Percentiles rank a stretch among this genome's conserved stretches.
These are phyloP conservation scores for Melospiza melodia DNA, from an alignment of 2,113 vertebrate species.

Conservation along the genomic window DNA sequence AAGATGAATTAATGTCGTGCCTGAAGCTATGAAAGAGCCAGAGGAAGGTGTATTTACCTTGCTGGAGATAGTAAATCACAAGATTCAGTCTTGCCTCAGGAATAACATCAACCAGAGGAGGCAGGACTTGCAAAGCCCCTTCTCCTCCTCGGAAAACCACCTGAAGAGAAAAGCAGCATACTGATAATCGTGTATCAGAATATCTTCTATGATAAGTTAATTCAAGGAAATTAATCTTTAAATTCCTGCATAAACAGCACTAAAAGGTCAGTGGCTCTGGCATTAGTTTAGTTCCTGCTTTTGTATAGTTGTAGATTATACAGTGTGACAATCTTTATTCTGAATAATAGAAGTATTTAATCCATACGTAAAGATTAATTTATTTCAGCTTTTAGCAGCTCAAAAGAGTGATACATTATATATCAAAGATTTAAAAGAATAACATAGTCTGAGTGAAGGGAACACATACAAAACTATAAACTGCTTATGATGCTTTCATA, in stretches of 20 bases:
- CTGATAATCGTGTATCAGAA: not conserved
- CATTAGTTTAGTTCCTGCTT: not conserved
- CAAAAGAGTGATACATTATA: not conserved
- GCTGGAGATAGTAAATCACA: constrained; percentile 95
- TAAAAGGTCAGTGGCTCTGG: not conserved
- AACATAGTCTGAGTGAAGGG: not conserved
- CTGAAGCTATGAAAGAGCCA: not conserved
- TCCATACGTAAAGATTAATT: not conserved
- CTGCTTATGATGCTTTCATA: not conserved
- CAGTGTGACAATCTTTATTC: not conserved
- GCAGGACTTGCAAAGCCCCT: constrained; percentile 92
- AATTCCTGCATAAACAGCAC: not conserved
- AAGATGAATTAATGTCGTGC: not conserved
- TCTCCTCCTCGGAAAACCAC: constrained; percentile 96
- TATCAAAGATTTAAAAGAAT: not conserved
- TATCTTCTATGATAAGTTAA: not conserved
- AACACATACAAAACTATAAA: not conserved
- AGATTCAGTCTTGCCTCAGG: constrained; percentile 95
- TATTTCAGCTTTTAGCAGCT: not conserved
- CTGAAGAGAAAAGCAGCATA: constrained; percentile 66
- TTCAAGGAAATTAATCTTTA: not conserved
- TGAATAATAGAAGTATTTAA: not conserved
- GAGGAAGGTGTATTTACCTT: constrained; percentile 78
- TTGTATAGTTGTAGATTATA: not conserved
- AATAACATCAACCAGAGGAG: constrained; percentile 95